These are phyloP conservation scores for Sycophila sp. DNA, from an alignment of 1,140 invertebrate genomes.

Conservation along the genomic window DNA sequence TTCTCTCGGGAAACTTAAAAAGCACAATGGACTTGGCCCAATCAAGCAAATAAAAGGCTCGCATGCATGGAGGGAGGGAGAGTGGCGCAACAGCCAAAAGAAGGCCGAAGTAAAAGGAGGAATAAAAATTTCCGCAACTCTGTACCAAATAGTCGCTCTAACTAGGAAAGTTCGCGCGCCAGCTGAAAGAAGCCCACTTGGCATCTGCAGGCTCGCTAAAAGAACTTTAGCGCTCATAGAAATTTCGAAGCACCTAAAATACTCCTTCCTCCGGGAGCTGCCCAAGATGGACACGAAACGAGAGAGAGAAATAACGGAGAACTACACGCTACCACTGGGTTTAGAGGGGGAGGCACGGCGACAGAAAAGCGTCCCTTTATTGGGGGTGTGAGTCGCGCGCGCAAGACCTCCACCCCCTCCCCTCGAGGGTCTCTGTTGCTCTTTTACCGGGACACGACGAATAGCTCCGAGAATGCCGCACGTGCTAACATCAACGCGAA, in stretches of 20 bases:
- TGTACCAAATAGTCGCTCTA: constrained; percentile 13
- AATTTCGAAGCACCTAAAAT: constrained; percentile 32
- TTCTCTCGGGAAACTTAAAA: too few species aligned
- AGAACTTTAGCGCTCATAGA: constrained; percentile 31
- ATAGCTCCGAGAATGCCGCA: too few species aligned
- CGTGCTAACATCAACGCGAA: too few species aligned
- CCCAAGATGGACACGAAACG: constrained; percentile 7
- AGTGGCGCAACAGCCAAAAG: background rate
- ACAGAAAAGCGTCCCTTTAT: constrained; percentile 1
- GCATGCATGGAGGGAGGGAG: background rate
- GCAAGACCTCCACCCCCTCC: too few species aligned
- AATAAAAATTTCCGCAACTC: constrained; percentile 5
- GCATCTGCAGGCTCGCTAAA: background rate
- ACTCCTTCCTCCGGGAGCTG: background rate
- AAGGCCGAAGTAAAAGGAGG: background rate
- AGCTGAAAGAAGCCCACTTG: constrained; percentile 1
- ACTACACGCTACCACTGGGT: too few species aligned
- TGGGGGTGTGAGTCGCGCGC: too few species aligned
- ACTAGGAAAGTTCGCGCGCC: background rate
- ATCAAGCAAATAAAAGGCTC: too few species aligned
- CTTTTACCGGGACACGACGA: too few species aligned
- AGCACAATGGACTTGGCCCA: too few species aligned
- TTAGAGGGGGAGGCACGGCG: background rate
- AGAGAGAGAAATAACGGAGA: background rate
- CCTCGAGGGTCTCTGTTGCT: background rate